These are phyloP conservation scores for Micropoecilia bifurca DNA, from an alignment of 2,797 vertebrate species.

Conservation along the genomic window DNA sequence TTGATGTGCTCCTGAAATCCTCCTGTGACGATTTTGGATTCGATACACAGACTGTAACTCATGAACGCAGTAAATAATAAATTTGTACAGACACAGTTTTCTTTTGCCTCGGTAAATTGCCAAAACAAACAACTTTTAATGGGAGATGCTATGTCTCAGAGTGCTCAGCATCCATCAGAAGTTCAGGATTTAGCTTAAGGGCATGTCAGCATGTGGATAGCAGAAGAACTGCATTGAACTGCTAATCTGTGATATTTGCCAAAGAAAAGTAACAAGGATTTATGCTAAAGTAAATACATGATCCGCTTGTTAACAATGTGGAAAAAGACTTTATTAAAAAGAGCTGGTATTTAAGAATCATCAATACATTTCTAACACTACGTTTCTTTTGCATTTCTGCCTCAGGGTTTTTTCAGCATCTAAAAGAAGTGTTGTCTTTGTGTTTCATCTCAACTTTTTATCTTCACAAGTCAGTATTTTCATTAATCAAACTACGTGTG, in stretches of 20 bases:
- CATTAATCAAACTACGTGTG: not conserved
- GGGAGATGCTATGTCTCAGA: not conserved
- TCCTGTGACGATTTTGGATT: constrained; percentile 6
- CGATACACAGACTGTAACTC: constrained; percentile 4
- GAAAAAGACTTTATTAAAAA: not conserved
- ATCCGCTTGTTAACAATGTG: not conserved
- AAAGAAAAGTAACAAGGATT: not conserved
- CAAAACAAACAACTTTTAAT: constrained; percentile 1
- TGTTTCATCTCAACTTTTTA: not conserved
- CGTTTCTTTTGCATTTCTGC: not conserved
- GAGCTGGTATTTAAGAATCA: not conserved
- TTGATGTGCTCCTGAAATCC: constrained; percentile 4
- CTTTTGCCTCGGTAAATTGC: not conserved
- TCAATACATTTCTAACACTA: not conserved
- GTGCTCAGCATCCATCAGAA: not conserved
- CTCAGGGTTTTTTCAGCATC: not conserved
- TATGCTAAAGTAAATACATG: not conserved
- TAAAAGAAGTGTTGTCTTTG: not conserved
- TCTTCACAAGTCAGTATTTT: not conserved
- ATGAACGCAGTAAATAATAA: not conserved
- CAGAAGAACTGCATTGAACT: not conserved
- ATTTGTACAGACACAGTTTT: not conserved
- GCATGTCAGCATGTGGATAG: not conserved
- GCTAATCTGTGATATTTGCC: not conserved
- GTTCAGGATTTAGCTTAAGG: not conserved